These are phyloP conservation scores for Bucco capensis DNA, from an alignment of 2,113 vertebrate species.

Conservation along the genomic window DNA sequence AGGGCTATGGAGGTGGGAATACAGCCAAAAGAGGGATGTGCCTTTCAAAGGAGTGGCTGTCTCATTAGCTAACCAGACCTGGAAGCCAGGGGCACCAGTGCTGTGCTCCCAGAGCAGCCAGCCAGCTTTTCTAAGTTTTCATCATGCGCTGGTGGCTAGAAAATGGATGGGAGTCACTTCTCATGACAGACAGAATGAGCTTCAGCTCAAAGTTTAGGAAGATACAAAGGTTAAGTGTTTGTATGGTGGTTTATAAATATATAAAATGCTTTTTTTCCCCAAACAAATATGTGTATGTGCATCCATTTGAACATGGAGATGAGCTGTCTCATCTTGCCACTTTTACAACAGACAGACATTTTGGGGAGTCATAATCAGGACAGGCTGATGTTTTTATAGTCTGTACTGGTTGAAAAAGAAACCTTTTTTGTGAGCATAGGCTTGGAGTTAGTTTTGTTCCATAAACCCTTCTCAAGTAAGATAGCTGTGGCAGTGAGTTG, in stretches of 20 bases:
- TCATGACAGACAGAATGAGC: neutral
- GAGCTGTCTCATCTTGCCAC: neutral
- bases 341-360: neutral
- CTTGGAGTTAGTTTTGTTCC: neutral
- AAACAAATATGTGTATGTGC: neutral
- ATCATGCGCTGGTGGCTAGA: neutral
- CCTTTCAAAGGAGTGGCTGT: neutral
- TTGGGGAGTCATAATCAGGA: neutral
- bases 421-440: neutral
- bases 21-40: neutral
- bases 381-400: neutral
- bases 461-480: neutral
- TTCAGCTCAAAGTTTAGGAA: neutral
- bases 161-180: neutral
- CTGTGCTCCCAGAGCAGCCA: neutral
- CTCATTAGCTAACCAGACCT: neutral
- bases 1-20: neutral
- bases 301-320: neutral
- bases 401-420: neutral
- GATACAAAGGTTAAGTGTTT: neutral
- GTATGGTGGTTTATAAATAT: neutral
- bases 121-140: neutral
- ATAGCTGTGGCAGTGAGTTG: neutral
- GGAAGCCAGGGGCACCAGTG: neutral
- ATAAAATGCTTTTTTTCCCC: neutral